Evolutionary conservation across 2,113 vertebrate species (phyloP), one percentile per base, ranked within the genome.

Genomic region (Rattus rattus): DNA sequence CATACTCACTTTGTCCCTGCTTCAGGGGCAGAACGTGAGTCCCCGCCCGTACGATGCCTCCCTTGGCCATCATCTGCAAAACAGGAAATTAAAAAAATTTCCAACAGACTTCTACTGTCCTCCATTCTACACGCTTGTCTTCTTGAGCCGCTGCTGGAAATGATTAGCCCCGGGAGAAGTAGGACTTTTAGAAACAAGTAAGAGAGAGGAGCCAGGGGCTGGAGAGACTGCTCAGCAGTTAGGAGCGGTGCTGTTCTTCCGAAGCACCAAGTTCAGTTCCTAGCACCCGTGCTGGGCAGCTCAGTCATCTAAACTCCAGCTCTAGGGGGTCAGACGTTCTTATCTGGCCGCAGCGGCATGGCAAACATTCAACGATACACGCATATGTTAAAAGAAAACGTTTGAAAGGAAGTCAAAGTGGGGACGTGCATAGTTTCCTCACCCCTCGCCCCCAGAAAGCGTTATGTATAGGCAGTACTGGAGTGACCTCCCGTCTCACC

Each of bases 41-140:
- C 67, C 97, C 98, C 0, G 59, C 94, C 36, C 12, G 49, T 22
- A 98, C 96, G 94, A 99, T 98, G 33, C 96, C 85, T 96, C 98
- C 99, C 19, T 97, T 99, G 89, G 98, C 97, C 98, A 98, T 98
- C 91, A 99, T 96, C 99, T 99, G 95, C 65, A 96, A 26, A 89
- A 98, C 97, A n/a, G 12, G 33, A 77, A 81, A 77, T 20, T 39
- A 24, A 97, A 92, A 43, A 97, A 88, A n/a, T 63, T 95, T n/a
- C 33, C 49, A 52, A 24, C 5, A 67, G 79, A 49, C 33, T 89
- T 72, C 85, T 43, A 52, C 36, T 49, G 12, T 10, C 17, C 70
- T 94, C 63, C 52, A 59, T 43, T 63, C 20, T 7, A 72, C 33
- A 56, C 17, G 28, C 56, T 91, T 92, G 19, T 39, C 67, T 84